A percentile compares a stretch with the other conserved stretches of the same genome.
Evolutionary conservation across 2,113 vertebrate genomes (phyloP).

Genomic region (Sialia sialis): DNA sequence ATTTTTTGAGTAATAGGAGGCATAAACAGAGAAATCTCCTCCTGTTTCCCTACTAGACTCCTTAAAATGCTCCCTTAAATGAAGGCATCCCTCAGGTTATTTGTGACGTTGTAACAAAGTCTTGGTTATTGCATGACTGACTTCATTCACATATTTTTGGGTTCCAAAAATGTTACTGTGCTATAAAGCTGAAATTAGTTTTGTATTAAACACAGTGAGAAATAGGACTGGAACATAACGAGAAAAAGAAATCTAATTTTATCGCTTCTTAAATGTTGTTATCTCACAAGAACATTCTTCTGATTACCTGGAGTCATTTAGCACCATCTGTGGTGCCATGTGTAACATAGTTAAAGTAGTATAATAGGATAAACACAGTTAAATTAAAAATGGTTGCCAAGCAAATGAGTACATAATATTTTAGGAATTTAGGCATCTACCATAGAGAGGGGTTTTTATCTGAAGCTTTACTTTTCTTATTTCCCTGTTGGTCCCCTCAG

Average conservation of each 20-base stretch:
- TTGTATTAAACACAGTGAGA: neutral
- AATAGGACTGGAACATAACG: neutral
- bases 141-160: neutral
- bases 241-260: neutral
- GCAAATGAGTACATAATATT: neutral
- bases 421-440: neutral
- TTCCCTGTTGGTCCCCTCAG: neutral
- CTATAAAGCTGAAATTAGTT: neutral
- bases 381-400: neutral
- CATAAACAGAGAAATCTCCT: neutral
- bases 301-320: conserved; percentile 21
- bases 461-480: neutral
- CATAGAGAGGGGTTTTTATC: neutral
- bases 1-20: neutral
- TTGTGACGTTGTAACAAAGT: neutral
- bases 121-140: neutral
- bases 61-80: neutral
- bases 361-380: neutral
- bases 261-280: neutral
- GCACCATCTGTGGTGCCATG: conserved; percentile 35
- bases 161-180: neutral
- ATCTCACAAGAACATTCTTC: conserved; percentile 1
- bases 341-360: neutral
- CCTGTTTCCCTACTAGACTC: neutral
- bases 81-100: neutral